Percentiles rank a stretch among this genome's conserved stretches.
These are phyloP conservation scores for Peromyscus aztecus DNA, from an alignment of 2,797 vertebrate species.

Conservation along the genomic window DNA sequence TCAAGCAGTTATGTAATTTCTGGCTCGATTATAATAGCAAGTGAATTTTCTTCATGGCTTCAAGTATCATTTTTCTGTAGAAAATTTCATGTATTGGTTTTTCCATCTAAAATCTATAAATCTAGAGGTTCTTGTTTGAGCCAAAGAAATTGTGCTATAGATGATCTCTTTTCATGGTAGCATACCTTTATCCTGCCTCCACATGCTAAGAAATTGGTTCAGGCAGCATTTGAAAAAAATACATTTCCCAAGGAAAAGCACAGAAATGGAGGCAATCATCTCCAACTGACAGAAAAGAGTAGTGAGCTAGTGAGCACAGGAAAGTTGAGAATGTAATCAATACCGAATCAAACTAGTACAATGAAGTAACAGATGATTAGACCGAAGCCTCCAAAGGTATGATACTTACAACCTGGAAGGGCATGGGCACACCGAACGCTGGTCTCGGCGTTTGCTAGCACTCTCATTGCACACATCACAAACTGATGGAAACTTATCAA, in stretches of 20 bases:
- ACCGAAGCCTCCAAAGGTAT: conserved; percentile 42
- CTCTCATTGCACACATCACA: background rate
- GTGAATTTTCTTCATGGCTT: conserved; percentile 57
- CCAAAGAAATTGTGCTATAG: conserved; percentile 62
- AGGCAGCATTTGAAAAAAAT: conserved; percentile 75
- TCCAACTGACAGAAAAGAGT: conserved; percentile 68
- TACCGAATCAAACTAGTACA: conserved; percentile 70
- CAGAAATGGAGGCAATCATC: conserved; percentile 73
- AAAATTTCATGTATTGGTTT: conserved; percentile 64
- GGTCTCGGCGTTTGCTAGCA: conserved; percentile 52
- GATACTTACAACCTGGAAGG: background rate
- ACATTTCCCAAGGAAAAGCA: conserved; percentile 65
- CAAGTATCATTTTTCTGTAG: conserved; percentile 59
- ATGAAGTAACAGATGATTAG: conserved; percentile 71
- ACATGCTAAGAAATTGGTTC: conserved; percentile 71
- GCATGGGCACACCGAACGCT: background rate
- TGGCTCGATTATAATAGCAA: conserved; percentile 52
- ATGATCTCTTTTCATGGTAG: conserved; percentile 76
- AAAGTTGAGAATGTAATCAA: conserved; percentile 73
- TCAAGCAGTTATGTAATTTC: conserved; percentile 54
- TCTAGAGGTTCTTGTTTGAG: conserved; percentile 60
- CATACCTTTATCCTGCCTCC: conserved; percentile 63
- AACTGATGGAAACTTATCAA: conserved; percentile 31
- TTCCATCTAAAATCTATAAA: conserved; percentile 70
- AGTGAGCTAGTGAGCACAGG: conserved; percentile 34